Evolutionary conservation across 2,113 vertebrate genomes (phyloP), one percentile per base, ranked within the genome.

Genomic region (Bothrops jararaca): DNA sequence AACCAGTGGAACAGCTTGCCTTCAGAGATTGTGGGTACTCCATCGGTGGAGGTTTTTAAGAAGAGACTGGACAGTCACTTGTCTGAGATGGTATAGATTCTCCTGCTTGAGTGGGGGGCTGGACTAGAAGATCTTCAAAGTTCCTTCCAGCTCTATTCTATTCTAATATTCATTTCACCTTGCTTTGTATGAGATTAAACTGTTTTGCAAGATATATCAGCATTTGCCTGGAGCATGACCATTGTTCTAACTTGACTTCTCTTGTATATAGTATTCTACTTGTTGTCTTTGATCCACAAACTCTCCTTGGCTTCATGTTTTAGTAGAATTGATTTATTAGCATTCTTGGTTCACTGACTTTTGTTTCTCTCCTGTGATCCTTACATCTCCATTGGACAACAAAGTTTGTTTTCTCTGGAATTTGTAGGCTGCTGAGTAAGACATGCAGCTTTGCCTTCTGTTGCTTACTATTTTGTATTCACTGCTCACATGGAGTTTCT

Each of bases 381-480:
- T 39, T 80, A 22, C 20, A 80, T 22, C 34, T 80, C 74, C 7
- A 1, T 80, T 22, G 7, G 34, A 80, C 74, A 80, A 80, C 69
- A 39, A 42, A 89, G 90, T 80, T 39, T 5, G 45, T 90, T 39
- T 90, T 92, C 50, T 39, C n/a, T 74, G 58, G 88, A 93, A 92
- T 54, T 92, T 92, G 88, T 52, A 90, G 48, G 88, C 80, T 86
- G 64, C 58, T 89, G 58, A 91, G 54, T 13, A 53, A 91, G 90
- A 34, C 86, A 69, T 94, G 92, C 86, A 12, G 89, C 22, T 86
- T 93, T 86, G 74, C 89, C 93, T 93, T 93, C 93, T 94, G 93
- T 92, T 92, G 24, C 90, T 89, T 64, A 48, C 57, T 86, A 56
- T 86, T 86, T 56, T 91, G 69, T 88, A 39, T 60, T 86, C 69